Percentiles rank a stretch among this genome's conserved stretches.
phyloP scores from a whole-genome alignment of 1,140 invertebrate genomes.

The Danaus melanippus region DNA sequence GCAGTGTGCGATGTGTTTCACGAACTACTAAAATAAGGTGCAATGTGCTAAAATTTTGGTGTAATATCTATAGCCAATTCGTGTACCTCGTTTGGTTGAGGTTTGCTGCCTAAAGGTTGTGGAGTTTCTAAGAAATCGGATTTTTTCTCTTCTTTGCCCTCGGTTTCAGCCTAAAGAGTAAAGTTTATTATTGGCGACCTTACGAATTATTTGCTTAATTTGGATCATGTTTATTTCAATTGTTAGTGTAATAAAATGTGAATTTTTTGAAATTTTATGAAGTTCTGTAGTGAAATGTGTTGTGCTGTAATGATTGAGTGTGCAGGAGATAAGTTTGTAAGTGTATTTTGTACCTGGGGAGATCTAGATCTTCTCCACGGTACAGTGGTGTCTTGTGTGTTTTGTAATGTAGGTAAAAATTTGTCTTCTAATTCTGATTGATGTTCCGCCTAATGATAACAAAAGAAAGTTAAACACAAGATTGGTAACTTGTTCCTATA shows the following conservation, averaged over 20 bases:
- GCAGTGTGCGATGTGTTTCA: slow-evolving; percentile 23
- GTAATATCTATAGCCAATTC: slow-evolving; percentile 33
- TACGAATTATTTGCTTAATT: slow-evolving; percentile 27
- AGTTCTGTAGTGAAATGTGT: slow-evolving; percentile 3
- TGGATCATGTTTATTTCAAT: neutral
- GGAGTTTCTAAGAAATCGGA: slow-evolving; percentile 48
- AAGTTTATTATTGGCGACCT: slow-evolving; percentile 54
- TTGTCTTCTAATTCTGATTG: slow-evolving; percentile 56
- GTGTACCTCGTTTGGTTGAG: slow-evolving; percentile 54
- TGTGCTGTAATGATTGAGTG: slow-evolving; percentile 10
- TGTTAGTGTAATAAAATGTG: slow-evolving; percentile 2
- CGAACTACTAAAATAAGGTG: slow-evolving; percentile 27
- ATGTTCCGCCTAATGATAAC: slow-evolving; percentile 55
- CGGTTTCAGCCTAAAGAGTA: slow-evolving; percentile 61
- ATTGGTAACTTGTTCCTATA: slow-evolving; percentile 3
- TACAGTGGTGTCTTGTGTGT: slow-evolving; percentile 36
- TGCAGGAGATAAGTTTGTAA: slow-evolving; percentile 13
- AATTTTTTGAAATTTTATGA: neutral
- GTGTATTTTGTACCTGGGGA: slow-evolving; percentile 45
- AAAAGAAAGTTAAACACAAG: too few species aligned
- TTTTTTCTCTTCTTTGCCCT: slow-evolving; percentile 44
- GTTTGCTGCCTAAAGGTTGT: slow-evolving; percentile 47
- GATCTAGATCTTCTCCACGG: slow-evolving; percentile 54
- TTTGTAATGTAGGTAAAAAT: slow-evolving; percentile 54
- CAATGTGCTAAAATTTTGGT: slow-evolving; percentile 35